These are phyloP conservation scores for Caenorhabditis sp. DNA, from an alignment of 2,888 invertebrate genomes.

Conservation along the genomic window DNA sequence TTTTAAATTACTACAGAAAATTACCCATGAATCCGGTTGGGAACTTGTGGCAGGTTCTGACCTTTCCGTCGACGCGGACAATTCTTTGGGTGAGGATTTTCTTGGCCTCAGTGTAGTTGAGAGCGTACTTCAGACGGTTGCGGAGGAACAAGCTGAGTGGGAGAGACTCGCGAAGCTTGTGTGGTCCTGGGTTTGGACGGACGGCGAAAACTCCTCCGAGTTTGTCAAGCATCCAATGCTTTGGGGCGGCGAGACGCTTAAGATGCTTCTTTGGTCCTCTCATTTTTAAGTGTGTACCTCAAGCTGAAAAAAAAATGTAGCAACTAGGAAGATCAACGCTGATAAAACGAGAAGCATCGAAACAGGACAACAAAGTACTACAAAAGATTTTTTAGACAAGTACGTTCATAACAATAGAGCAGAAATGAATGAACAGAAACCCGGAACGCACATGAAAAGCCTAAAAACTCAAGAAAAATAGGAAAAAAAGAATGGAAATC, in stretches of 20 bases:
- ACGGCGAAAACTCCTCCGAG: conserved; percentile 88
- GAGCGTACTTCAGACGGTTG: conserved; percentile 97
- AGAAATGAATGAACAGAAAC: background rate
- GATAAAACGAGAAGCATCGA: background rate
- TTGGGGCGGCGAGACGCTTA: conserved; percentile 98
- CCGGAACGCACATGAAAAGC: background rate
- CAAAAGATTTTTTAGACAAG: too few relatives aligned
- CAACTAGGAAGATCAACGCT: background rate
- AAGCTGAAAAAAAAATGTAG: conserved; percentile 53
- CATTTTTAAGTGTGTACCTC: conserved; percentile 84
- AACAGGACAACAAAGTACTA: background rate
- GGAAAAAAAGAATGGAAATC: conserved; percentile 28
- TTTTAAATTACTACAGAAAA: background rate
- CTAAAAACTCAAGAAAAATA: conserved; percentile 33
- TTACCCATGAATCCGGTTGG: conserved; percentile 99
- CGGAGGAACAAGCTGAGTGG: conserved; percentile 97
- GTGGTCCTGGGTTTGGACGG: conserved; percentile 97
- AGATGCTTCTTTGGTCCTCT: conserved; percentile 99
- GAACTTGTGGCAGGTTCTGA: conserved; percentile 96
- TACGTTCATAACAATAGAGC: too few relatives aligned
- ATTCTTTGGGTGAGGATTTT: conserved; percentile 98
- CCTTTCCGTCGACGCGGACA: conserved; percentile 98
- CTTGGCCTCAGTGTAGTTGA: conserved; percentile 96
- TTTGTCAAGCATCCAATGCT: conserved; percentile 99
- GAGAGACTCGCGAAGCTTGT: conserved; percentile 96